Evolutionary conservation across 2,113 vertebrate species (phyloP).

Genomic region (Diadophis punctatus): DNA sequence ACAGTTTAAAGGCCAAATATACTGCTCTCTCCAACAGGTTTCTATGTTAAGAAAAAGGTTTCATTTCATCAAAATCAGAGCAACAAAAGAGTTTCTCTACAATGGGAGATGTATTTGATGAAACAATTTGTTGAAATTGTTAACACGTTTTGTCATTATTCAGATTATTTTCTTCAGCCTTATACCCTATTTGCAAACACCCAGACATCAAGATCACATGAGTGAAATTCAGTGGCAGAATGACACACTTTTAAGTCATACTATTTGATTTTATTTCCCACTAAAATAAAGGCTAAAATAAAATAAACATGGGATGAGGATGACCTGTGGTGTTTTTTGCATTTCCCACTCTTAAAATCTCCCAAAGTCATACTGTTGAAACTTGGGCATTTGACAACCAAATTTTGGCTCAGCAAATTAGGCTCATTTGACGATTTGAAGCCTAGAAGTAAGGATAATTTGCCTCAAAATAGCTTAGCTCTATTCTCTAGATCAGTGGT

Average conservation of each 20-base stretch:
- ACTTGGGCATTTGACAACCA: not conserved
- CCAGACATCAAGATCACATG: not conserved
- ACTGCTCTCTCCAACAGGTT: not conserved
- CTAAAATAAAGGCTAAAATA: not conserved
- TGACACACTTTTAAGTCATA: not conserved
- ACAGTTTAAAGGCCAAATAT: not conserved
- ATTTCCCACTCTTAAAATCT: not conserved
- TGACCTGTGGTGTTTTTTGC: not conserved
- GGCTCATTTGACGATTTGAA: not conserved
- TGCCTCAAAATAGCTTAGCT: not conserved
- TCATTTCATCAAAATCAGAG: not conserved
- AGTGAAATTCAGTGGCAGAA: not conserved
- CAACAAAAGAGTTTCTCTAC: not conserved
- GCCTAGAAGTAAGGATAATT: not conserved
- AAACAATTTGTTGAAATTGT: not conserved
- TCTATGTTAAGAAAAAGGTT: not conserved
- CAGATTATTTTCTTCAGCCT: not conserved
- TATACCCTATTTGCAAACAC: not conserved
- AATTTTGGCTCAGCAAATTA: not conserved
- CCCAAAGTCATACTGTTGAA: not conserved
- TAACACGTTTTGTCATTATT: not conserved
- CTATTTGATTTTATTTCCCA: not conserved
- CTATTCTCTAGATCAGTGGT: too few relatives aligned
- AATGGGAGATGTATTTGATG: not conserved
- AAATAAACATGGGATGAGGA: not conserved